Evolutionary conservation across 2,797 vertebrate genomes (phyloP), one percentile per base, ranked within the genome.

Genomic region (Gambelia wislizenii): DNA sequence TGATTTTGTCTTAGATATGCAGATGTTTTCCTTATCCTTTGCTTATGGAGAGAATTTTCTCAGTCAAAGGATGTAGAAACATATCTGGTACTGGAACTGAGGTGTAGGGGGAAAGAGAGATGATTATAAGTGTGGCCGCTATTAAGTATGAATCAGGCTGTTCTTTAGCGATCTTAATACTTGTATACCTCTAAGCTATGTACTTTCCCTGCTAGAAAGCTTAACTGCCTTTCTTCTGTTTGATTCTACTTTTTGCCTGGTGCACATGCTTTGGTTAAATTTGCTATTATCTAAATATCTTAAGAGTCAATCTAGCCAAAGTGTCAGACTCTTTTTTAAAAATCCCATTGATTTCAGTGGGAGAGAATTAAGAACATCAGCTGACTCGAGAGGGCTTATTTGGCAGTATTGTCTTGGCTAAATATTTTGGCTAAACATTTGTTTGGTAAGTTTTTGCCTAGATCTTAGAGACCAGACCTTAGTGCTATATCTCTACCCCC

Each of bases 1-100:
- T 44, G 12, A 86, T 89, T 89, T 81, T 82, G 83, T 74, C 70
- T 89, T 83, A 82, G 69, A 76, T 76, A 44, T 30, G 27, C 84
- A 86, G 89, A 86, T 86, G 54, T 80, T 83, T 86, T 81, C 44
- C 20, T 86, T 82, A 76, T 76, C n/a, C 84, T 52, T 64, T 86
- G 69, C 78, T 86, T 86, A 52, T 75, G 72, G 84, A 59, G 20
- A 81, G 56, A 81, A 76, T 36, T 83, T 61, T 82, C 56, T 74
- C 33, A 85, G 44, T 70, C 75, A 79, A 64, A n/a, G 54, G 77
- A 86, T 80, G 54, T 39, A 52, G 54, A 36, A 33, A 75, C 33
- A 18, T 79, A 56, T 86, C 77, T 81, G 74, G 75, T 27, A 64
- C 84, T 74, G 42, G 77, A 36, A 39, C n/a, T 74, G 44, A 49